Evolutionary conservation across 2,888 invertebrate genomes (phyloP).

Genomic region (Zhuqinia jingwanae): DNA sequence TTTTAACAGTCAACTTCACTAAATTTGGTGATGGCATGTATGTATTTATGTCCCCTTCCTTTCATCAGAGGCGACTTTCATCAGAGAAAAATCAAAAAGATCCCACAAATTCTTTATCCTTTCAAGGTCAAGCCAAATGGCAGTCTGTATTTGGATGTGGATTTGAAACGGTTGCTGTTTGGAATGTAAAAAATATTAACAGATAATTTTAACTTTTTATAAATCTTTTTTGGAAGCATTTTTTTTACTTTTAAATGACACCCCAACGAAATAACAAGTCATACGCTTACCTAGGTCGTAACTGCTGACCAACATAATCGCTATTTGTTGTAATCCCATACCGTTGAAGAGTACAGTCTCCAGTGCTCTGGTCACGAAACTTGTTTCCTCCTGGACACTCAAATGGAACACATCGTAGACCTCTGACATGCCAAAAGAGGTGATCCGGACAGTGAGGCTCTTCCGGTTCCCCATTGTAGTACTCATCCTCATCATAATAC

Average conservation of each 20-base stretch:
- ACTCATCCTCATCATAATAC: neutral
- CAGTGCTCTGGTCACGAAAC: conserved; percentile 58
- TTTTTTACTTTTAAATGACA: too few species aligned
- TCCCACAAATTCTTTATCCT: too few species aligned
- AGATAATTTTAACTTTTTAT: neutral
- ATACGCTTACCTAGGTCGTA: neutral
- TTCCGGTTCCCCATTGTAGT: conserved; percentile 13
- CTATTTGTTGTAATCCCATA: neutral
- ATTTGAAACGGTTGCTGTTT: conserved; percentile 40
- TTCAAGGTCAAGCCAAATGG: conserved; percentile 61
- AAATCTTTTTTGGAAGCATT: neutral
- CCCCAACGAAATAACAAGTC: too few species aligned
- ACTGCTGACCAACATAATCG: neutral
- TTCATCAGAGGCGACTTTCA: too few species aligned
- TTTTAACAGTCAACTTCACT: too few species aligned
- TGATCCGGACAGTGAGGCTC: conserved; percentile 50
- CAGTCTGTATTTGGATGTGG: conserved; percentile 39
- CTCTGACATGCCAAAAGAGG: conserved; percentile 60
- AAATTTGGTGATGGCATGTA: too few species aligned
- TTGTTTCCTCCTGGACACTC: conserved; percentile 69
- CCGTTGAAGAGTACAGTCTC: conserved; percentile 59
- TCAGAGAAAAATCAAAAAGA: too few species aligned
- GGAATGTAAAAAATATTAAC: too few species aligned
- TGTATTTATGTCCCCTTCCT: too few species aligned
- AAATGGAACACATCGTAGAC: conserved; percentile 59